Evolutionary conservation across 2,888 invertebrate species (phyloP).

Genomic region (Hermaeophaga mercurialis): DNA sequence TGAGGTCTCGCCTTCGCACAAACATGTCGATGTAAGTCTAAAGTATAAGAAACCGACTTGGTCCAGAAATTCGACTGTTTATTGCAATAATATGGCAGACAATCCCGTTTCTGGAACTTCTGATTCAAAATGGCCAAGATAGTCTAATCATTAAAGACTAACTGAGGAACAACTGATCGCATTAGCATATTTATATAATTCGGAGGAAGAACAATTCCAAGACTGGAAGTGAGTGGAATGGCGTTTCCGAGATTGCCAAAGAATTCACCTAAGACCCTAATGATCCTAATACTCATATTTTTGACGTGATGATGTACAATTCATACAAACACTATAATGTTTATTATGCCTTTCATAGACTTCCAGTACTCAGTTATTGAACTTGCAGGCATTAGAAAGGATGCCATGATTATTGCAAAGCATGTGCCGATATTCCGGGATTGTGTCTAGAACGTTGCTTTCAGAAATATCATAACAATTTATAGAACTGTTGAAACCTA

Average conservation of each 20-base stretch:
- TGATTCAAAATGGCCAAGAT: conserved; percentile 4
- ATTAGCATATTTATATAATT: background rate
- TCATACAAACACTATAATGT: background rate
- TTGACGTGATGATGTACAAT: background rate
- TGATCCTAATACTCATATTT: too few relatives aligned
- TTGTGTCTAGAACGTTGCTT: background rate
- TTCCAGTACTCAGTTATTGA: background rate
- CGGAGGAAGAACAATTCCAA: background rate
- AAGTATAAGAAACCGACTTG: background rate
- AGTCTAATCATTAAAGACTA: background rate
- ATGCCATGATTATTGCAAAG: background rate
- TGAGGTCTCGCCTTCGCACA: conserved; percentile 1
- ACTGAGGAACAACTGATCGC: conserved; percentile 1
- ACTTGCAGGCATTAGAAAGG: background rate
- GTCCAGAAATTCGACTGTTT: conserved; percentile 3
- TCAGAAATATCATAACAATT: background rate
- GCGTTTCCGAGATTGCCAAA: background rate
- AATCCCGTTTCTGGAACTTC: background rate
- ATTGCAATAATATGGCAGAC: conserved; percentile 1
- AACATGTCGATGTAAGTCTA: background rate
- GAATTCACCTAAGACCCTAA: conserved; percentile 6
- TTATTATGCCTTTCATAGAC: background rate
- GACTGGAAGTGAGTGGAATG: background rate
- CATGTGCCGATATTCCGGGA: background rate
- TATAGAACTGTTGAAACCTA: background rate